phyloP scores from a whole-genome alignment of 2,888 invertebrate species.

The Odontocerum albicorne region DNA sequence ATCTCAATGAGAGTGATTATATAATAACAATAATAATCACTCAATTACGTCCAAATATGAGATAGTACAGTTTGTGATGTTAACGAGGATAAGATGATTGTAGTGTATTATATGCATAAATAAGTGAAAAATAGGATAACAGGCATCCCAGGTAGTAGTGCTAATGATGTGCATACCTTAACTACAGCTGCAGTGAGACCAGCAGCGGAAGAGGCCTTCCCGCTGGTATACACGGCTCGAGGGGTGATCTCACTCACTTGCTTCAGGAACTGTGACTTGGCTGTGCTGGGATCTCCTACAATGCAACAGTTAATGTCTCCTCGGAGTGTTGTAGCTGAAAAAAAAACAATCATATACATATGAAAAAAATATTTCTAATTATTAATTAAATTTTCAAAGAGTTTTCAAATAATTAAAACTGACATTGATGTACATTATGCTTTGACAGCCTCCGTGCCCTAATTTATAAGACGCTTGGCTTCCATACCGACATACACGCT shows the following conservation, averaged over 20 bases:
- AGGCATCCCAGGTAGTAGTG: too few species aligned
- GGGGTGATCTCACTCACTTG: constrained; percentile 94
- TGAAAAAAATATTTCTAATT: neutral
- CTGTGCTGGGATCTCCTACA: constrained; percentile 98
- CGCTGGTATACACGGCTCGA: constrained; percentile 96
- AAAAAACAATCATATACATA: neutral
- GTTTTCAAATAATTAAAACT: neutral
- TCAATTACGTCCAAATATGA: too few species aligned
- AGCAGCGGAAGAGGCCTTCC: constrained; percentile 97
- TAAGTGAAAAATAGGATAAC: too few species aligned
- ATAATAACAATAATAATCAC: too few species aligned
- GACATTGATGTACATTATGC: too few species aligned
- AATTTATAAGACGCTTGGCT: too few species aligned
- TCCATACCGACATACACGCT: too few species aligned
- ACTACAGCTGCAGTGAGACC: constrained; percentile 99
- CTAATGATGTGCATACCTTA: constrained; percentile 46
- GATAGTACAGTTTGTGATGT: too few species aligned
- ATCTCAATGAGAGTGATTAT: too few species aligned
- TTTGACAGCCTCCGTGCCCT: neutral
- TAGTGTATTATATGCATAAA: too few species aligned
- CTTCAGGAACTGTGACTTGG: constrained; percentile 96
- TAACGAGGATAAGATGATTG: too few species aligned
- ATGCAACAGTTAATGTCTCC: constrained; percentile 98
- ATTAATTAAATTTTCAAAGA: neutral
- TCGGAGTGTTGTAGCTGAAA: constrained; percentile 77